Conservation (phyloP, 2,888 invertebrate species). For the Cetonia aurata region DNA sequence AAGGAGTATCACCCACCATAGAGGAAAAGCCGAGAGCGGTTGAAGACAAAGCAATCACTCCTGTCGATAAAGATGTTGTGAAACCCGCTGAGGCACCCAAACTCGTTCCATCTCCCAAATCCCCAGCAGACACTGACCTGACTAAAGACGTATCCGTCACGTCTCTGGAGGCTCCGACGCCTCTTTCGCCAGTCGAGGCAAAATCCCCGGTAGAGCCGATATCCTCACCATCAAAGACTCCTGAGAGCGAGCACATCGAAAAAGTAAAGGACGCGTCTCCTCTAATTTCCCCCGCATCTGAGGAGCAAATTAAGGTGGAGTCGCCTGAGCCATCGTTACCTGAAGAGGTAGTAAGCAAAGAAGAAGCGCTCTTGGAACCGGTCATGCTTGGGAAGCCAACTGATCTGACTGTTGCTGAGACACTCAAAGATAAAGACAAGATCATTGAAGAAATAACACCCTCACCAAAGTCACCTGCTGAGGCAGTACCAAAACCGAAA, state of each 20-base stretch:
- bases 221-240: background rate
- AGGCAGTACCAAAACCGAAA: conserved; percentile 17
- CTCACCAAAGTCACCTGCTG: background rate
- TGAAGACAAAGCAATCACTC: background rate
- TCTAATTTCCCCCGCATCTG: background rate
- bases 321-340: background rate
- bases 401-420: background rate
- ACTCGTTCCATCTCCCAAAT: conserved; percentile 2
- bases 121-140: background rate
- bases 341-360: background rate
- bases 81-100: background rate
- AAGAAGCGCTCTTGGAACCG: background rate
- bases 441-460: background rate
- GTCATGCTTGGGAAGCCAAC: background rate
- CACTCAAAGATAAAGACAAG: background rate
- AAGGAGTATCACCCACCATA: background rate
- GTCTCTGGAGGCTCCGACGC: background rate
- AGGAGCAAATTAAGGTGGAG: background rate
- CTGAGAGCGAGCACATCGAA: background rate
- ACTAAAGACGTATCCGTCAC: conserved; percentile 2
- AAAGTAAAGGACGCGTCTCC: conserved; percentile 11
- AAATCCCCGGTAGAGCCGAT: conserved; percentile 6
- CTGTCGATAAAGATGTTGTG: background rate
- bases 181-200: background rate
- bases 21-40: background rate